Evolutionary conservation across 1,140 invertebrate species (phyloP).

Genomic region (Trialeurodes vaporariorum): DNA sequence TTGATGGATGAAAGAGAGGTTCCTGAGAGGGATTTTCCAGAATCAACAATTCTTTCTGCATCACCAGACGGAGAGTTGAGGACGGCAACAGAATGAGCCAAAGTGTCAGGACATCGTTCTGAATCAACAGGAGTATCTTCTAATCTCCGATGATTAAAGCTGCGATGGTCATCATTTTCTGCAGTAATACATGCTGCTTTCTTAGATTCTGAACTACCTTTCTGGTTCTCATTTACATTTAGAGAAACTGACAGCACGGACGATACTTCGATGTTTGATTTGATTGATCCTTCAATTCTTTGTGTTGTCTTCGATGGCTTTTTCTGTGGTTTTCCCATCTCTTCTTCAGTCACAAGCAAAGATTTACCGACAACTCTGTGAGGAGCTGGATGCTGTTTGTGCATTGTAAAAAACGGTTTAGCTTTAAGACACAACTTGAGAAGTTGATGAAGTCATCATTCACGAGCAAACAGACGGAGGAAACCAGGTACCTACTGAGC

Average conservation of each 20-base stretch:
- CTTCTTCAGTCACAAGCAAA: background rate
- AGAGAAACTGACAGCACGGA: background rate
- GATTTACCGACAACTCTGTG: background rate
- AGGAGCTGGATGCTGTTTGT: background rate
- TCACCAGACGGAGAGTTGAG: too few relatives aligned
- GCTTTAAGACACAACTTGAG: background rate
- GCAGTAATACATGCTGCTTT: too few relatives aligned
- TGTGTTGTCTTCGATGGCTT: background rate
- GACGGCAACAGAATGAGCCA: too few relatives aligned
- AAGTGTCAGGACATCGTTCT: too few relatives aligned
- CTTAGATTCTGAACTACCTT: background rate
- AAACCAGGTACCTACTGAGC: background rate
- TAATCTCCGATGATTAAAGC: too few relatives aligned
- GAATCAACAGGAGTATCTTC: too few relatives aligned
- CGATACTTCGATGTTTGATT: background rate
- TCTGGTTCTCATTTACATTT: background rate
- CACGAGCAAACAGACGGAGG: too few relatives aligned
- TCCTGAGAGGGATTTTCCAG: too few relatives aligned
- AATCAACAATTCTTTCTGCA: too few relatives aligned
- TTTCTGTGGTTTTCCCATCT: background rate
- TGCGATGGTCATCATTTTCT: too few relatives aligned
- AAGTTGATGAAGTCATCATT: background rate
- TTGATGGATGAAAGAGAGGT: too few relatives aligned
- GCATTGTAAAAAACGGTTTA: background rate
- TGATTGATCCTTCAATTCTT: background rate